Evolutionary conservation across 2,113 vertebrate genomes (phyloP).

Genomic region (Poeciliopsis prolifica): DNA sequence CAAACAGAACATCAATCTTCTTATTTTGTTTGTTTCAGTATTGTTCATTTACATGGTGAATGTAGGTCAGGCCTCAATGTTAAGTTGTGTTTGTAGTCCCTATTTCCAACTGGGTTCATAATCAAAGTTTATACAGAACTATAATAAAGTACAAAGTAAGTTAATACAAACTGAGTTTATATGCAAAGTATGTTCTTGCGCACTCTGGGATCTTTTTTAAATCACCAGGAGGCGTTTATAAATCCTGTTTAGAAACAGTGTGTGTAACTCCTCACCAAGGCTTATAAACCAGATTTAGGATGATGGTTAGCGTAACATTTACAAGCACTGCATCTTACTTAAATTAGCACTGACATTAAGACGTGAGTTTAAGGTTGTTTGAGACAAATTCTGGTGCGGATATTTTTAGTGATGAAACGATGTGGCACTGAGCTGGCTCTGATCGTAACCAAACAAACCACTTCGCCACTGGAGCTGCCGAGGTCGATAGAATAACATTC

Average conservation of each 20-base stretch:
- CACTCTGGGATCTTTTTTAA: not conserved
- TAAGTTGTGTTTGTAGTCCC: not conserved
- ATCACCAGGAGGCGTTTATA: not conserved
- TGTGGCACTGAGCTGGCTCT: not conserved
- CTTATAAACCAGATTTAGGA: not conserved
- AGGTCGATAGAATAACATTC: not conserved
- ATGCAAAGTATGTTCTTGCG: not conserved
- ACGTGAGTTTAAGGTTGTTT: not conserved
- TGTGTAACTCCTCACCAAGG: not conserved
- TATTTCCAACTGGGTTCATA: not conserved
- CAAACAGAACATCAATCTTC: not conserved
- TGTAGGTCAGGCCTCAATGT: not conserved
- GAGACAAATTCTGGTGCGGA: no score
- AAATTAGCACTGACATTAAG: not conserved
- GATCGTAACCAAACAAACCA: not conserved
- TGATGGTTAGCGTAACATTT: not conserved
- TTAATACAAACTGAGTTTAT: no score
- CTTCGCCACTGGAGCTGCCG: not conserved
- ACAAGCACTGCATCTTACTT: not conserved
- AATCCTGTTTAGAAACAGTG: not conserved
- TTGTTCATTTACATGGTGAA: not conserved
- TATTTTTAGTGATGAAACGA: no score
- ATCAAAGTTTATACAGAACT: not conserved
- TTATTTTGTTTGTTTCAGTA: not conserved
- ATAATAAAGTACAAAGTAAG: no score